Base-by-base conservation (phyloP, 2,888 invertebrate species). In the Pseudococcus longispinus region DNA sequence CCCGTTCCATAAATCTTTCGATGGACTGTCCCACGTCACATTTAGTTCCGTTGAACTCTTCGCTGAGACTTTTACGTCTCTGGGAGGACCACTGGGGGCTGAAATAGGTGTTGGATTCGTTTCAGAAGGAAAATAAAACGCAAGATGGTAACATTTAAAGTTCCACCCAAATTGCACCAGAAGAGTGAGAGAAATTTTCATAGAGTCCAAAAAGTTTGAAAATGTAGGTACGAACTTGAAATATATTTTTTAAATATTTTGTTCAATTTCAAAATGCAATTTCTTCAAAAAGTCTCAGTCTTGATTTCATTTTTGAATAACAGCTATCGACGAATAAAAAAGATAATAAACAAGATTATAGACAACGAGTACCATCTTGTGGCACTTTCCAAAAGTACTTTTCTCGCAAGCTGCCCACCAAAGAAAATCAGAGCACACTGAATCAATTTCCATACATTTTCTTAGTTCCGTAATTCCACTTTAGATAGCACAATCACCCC, bases 1-100 rank as follows among this genome's bases (percentile, higher is more conserved):
- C 74, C 96, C 96, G 90, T 96, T 96, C 96, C 96, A 96, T 88
- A 95, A 92, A 90, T 96, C 96, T 89, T 95, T 93, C 89, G 95
- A 94, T 29, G 97, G 97, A 44, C 97, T 95, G 90, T 96, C 96
- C 97, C 96, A 97, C 85, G 94, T 95, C 80, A 96, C 95, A 88
- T 94, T 93, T 88, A 96, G 92, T 91, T 96, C 96, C 0, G 96
- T 96, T 9, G 96, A 96, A 91, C 95, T 95, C 91, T 95, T 95
- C 0, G 96, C 93, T 91, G 96, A 96, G 74, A 95, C 95, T 89
- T 95, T 93, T 87, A 97, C 94, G 90, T 96, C 95, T 89, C 95
- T 90, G 9, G 96, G 96, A 44, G 96, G 94, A 0, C 96, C 96
- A 89, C 94, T 95, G 0, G 96, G 96, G 86, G 89, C 90, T 90